These are phyloP conservation scores for Charina bottae DNA, from an alignment of 2,113 vertebrate genomes.

Conservation along the genomic window DNA sequence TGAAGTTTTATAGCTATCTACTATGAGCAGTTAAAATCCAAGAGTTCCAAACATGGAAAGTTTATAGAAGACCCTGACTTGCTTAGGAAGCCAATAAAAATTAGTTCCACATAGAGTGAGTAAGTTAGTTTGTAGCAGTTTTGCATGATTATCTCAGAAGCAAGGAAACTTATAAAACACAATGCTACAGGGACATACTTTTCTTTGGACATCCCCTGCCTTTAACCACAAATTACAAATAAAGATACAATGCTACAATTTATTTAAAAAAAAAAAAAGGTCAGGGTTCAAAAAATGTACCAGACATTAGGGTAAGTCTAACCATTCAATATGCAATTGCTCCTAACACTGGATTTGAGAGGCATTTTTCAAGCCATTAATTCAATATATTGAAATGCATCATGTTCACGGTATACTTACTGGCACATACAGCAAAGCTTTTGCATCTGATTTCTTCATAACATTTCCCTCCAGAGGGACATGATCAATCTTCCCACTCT, in stretches of 20 bases:
- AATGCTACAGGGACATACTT: neutral
- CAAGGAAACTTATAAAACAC: neutral
- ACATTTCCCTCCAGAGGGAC: slow-evolving; percentile 82
- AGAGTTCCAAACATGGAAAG: neutral
- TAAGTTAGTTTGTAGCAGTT: neutral
- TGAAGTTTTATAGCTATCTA: neutral
- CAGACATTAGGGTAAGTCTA: neutral
- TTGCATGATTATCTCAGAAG: neutral
- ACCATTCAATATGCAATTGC: neutral
- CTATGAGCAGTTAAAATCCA: neutral
- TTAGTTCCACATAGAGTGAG: neutral
- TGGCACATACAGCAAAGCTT: slow-evolving; percentile 83
- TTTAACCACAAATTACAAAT: slow-evolving; percentile 1
- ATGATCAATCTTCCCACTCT: slow-evolving; percentile 89
- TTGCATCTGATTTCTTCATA: slow-evolving; percentile 84
- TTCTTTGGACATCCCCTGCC: slow-evolving; percentile 2
- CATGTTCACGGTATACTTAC: slow-evolving; percentile 72
- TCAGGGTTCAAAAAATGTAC: neutral
- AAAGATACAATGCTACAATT: neutral
- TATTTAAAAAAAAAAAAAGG: neutral
- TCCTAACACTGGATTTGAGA: neutral
- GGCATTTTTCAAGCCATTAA: neutral
- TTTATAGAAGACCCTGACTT: neutral
- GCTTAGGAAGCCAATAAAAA: slow-evolving; percentile 30
- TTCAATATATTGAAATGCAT: neutral